Evolutionary conservation across 92 coral and sea anemone species (phyloP), one percentile per base, ranked within the genome.

Genomic region (Virgularia gustaviana): DNA sequence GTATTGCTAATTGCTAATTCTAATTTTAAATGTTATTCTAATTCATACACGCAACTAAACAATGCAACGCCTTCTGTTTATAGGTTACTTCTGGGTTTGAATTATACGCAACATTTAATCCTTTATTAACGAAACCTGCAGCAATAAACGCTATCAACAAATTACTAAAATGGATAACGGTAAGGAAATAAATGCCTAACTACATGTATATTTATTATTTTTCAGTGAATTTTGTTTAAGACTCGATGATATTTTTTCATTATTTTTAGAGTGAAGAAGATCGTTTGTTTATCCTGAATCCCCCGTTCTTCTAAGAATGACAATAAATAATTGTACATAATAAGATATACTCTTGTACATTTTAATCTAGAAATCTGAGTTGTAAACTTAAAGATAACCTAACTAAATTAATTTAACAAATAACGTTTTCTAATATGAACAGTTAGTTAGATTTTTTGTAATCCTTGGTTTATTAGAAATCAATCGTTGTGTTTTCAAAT

Each of bases 81-180:
- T 77, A 91, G 97, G 97, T 94, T 2, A 94, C 99, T 6, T 89
- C 99, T 24, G 99, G 99, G 12, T 94, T 94, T 72, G 99, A 94
- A 77, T 85, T 89, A 32, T 94, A 94, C 39, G 96, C 96, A n/a
- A 89, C 96, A 36, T 94, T 94, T 75, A 94, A 96, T 66, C 99
- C 99, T 0, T 79, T 89, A 18, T 96, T 80, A 16, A 90, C 96
- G 2, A 94, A 94, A 79, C 96, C 99, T 32, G 75, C 80, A 20
- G 99, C 99, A 7, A 94, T 94, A 57, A 84, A 85, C 63, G 96
- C 99, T 20, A 94, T 94, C 53, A 94, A 94, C 76, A 94, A 85
- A 65, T 89, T 94, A 52, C 81, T 94, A 18, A 75, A 96, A 78
- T 92, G 98, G 98, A 92, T 92, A 35, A 92, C 90, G 96, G 98